Base-by-base conservation (phyloP, 2,888 invertebrate species). In the Melipona bicolor region DNA sequence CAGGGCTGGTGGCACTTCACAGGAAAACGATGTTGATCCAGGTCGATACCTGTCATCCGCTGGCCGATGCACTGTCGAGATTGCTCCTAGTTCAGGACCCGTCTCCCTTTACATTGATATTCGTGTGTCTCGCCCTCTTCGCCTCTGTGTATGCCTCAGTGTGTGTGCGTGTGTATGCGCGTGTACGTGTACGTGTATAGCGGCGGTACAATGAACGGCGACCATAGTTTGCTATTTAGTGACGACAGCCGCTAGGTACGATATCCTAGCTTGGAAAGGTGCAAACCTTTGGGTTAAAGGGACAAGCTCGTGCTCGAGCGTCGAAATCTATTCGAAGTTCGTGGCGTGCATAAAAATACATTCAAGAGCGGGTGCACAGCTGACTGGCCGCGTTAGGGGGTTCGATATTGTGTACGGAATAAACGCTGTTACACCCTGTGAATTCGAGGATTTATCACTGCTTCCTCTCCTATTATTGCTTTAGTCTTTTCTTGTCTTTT, bases 21-120 rank as follows among this genome's bases (percentile, higher is more conserved):
- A 87, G 90, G 90, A 89, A 90, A 91, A 89, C 88, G 89, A 90
- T 91, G 90, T 87, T 87, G 90, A 91, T 92, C 90, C 87, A 89
- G 89, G 89, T 91, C 90, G 90, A 90, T 87, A 88, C 89, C 89
- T 90, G 88, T 89, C 89, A 89, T 90, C 87, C 89, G 81, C 74
- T 89, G 84, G 84, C 82, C 89, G 88, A 89, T 89, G 82, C 85
- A 87, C 87, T 83, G 89, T 85, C 87, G 82, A 89, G 89, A 89
- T 89, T 89, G 89, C 88, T 88, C 84, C 83, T 85, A 89, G 86
- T 84, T 77, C 82, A 79, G 75, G 86, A 77, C 85, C 77, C 81
- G 78, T 84, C 80, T 83, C 84, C 78, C 88, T 89, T 86, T 88
- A 88, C 88, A 88, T 87, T 79, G 88, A 89, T 87, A 89, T 87